Percentiles rank a stretch among this genome's conserved stretches.
Conservation (phyloP, 1,140 invertebrate genomes). For the Pseudomyrmex concolor region DNA sequence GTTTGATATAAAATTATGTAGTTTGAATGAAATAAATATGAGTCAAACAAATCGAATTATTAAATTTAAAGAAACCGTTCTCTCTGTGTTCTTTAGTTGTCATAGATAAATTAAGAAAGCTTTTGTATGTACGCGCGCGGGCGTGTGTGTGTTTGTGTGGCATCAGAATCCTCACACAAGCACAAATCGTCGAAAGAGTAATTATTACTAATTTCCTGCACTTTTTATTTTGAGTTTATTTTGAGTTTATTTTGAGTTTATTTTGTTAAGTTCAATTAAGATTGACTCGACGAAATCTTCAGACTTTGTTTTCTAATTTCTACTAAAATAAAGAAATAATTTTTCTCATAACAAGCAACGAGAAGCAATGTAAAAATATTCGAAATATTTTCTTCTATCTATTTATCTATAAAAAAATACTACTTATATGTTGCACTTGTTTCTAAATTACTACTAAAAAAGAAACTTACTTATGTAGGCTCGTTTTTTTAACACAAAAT, state of each 20-base stretch:
- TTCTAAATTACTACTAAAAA: background rate
- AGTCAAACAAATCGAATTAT: no score
- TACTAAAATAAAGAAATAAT: background rate
- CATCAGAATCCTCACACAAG: no score
- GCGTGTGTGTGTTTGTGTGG: no score
- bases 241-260: background rate
- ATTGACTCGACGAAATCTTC: background rate
- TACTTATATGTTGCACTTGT: background rate
- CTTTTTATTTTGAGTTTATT: background rate
- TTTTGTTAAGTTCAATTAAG: constrained; percentile 29
- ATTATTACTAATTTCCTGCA: background rate
- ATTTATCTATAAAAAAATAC: background rate
- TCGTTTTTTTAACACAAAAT: constrained; percentile 3
- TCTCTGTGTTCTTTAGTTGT: no score
- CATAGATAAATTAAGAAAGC: background rate
- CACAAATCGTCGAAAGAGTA: no score
- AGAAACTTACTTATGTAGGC: background rate
- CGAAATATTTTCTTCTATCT: background rate
- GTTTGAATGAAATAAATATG: no score
- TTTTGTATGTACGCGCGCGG: no score
- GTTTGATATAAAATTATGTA: no score
- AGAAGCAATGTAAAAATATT: background rate
- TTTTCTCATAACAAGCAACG: background rate
- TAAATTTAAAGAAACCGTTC: no score
- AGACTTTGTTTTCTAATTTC: background rate